phyloP scores from a whole-genome alignment of 35 echinoderm and acorn worm genomes.

The Apostichopus californicus region DNA sequence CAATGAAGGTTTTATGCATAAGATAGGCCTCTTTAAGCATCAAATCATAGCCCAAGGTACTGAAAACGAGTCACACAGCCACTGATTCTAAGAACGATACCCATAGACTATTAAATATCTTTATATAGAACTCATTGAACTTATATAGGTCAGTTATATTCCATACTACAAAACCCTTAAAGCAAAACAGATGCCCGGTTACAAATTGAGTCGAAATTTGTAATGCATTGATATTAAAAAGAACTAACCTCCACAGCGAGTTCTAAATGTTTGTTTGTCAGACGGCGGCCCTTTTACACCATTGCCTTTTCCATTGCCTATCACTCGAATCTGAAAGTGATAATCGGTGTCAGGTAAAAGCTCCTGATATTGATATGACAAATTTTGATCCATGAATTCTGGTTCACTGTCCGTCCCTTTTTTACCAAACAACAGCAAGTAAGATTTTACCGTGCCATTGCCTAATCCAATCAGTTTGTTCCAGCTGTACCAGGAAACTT shows the following conservation, averaged over 20 bases:
- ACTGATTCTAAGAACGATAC: no score
- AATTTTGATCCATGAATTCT: not conserved
- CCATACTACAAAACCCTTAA: no score
- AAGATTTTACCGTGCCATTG: not conserved
- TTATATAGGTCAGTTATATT: no score
- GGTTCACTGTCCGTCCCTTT: not conserved
- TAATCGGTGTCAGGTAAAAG: not conserved
- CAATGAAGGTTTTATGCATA: no score
- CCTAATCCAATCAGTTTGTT: not conserved
- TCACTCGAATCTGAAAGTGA: not conserved
- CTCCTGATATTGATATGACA: not conserved
- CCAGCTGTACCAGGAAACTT: not conserved
- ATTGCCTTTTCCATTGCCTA: not conserved
- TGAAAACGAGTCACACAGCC: no score
- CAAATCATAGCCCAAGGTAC: no score
- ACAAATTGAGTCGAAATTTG: not conserved
- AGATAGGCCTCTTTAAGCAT: no score
- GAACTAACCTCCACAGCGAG: not conserved
- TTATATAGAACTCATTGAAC: no score
- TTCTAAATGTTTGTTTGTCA: not conserved
- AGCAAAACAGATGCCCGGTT: no score
- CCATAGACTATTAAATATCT: no score
- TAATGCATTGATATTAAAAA: no score
- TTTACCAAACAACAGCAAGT: slow-evolving; percentile 2
- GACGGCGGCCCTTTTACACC: not conserved